Evolutionary conservation across 2,888 invertebrate species (phyloP), one percentile per base, ranked within the genome.

Genomic region (Cryptocheilus praepositus): DNA sequence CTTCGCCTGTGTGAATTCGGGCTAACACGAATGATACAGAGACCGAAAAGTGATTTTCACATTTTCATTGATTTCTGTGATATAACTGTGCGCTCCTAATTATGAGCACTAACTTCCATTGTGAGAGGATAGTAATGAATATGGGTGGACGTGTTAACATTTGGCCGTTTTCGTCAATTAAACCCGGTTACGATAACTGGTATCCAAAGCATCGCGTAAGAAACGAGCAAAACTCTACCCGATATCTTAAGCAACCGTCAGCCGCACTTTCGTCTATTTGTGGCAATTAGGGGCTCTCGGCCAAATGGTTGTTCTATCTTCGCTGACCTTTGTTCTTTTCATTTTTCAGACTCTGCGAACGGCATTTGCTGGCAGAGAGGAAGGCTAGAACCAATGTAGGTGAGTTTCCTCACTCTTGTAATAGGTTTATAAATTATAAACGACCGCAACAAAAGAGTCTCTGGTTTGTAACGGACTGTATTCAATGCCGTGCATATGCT

Each of bases 401-500:
- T 80, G 67, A 81, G 82, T 80, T 77, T 64, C 3, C 36, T 11
- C 62, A 59, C 22, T 58, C 67, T 44, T 71, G 63, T 74, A 79
- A 81, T 81, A 70, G 77, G 74, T 80, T 83, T 81, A 76, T 79
- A 83, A 81, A 83, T 82, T 77, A 77, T 79, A 78, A 81, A 79
- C 75, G 78, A 74, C 70, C 77, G 74, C 73, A 67, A 76, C 77
- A 73, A 81, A 79, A 74, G 73, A 78, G 73, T 11, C 36, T 59
- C 36, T 11, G 36, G 36, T 28, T 28, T n/a, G 25, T 25, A 25
- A 36, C 36, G 36, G n/a, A n/a, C n/a, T n/a, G n/a, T 36, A 36
- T 7, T 36, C 7, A 4, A 11, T 11, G 36, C 13, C 11, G 13
- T 11, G 36, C 8, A 11, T 36, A 11, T 36, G 1, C 1, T 7